phyloP scores from a whole-genome alignment of 1,140 invertebrate species.

The Drosophila ambigua region DNA sequence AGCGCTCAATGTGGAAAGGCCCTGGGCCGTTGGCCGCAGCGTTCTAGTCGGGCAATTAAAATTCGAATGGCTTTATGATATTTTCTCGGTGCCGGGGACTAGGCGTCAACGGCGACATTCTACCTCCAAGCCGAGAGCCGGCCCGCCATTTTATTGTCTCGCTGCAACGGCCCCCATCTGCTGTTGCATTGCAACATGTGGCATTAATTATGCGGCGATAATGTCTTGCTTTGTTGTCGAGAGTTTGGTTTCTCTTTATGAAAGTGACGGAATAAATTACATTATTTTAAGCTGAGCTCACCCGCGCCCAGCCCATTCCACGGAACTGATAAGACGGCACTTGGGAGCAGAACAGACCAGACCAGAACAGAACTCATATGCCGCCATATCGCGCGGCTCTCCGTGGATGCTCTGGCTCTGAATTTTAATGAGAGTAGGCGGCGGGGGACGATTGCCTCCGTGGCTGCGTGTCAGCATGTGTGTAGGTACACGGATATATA shows the following conservation, averaged over 20 bases:
- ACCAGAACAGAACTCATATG: conserved; percentile 16
- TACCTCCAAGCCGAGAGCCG: conserved; percentile 18
- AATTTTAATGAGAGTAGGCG: conserved; percentile 58
- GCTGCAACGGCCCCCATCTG: conserved; percentile 41
- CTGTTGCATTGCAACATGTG: conserved; percentile 70
- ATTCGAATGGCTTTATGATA: conserved; percentile 76
- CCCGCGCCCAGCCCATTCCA: conserved; percentile 37
- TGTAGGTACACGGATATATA: conserved; percentile 1
- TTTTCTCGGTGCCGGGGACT: conserved; percentile 49
- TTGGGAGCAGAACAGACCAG: conserved; percentile 8
- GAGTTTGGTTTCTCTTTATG: conserved; percentile 76
- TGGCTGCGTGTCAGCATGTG: conserved; percentile 14
- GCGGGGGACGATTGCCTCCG: conserved; percentile 31
- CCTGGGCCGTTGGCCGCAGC: conserved; percentile 31
- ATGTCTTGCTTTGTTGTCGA: conserved; percentile 78
- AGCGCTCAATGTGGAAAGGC: conserved; percentile 67
- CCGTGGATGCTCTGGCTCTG: conserved; percentile 32
- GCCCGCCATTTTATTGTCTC: conserved; percentile 61
- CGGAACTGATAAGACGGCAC: conserved; percentile 52
- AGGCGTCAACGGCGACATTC: conserved; percentile 27
- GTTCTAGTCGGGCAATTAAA: conserved; percentile 71
- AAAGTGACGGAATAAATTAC: conserved; percentile 82
- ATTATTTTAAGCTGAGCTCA: conserved; percentile 62
- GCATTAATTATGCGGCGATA: conserved; percentile 82
- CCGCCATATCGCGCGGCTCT: conserved; percentile 3